Conservation (phyloP, 2,113 vertebrate species). For the Amphiprion ocellaris region DNA sequence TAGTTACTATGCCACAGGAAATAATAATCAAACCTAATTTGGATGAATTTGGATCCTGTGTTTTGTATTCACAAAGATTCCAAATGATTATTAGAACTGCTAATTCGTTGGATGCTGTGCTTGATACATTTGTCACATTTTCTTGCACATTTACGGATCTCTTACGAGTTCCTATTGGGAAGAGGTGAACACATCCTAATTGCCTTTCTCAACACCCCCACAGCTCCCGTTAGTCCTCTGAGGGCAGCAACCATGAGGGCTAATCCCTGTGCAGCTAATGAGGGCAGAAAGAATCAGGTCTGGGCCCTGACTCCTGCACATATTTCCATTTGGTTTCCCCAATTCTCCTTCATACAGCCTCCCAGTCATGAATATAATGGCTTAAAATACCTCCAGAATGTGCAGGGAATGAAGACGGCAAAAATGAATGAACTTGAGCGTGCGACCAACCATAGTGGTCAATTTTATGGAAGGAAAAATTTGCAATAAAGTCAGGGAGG, state of each 20-base stretch:
- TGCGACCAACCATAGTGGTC: slow-evolving; percentile 12
- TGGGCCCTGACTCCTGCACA: slow-evolving; percentile 25
- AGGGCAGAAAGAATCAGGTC: slow-evolving; percentile 39
- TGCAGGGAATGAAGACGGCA: not conserved
- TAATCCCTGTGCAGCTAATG: slow-evolving; percentile 56
- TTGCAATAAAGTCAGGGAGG: slow-evolving; percentile 7
- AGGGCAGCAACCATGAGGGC: slow-evolving; percentile 37
- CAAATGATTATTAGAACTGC: not conserved
- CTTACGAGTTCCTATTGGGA: slow-evolving; percentile 10
- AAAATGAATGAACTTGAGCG: slow-evolving; percentile 20
- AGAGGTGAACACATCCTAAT: slow-evolving; percentile 30
- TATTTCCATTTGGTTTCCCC: slow-evolving; percentile 29
- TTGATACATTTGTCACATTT: not conserved
- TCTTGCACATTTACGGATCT: slow-evolving; percentile 9
- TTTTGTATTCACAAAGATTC: not conserved
- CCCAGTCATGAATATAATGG: slow-evolving; percentile 4
- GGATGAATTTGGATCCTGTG: not conserved
- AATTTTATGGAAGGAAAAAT: slow-evolving; percentile 15
- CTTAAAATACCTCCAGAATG: slow-evolving; percentile 9
- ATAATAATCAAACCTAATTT: not conserved
- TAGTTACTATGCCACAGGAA: not conserved
- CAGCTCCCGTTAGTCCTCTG: slow-evolving; percentile 8
- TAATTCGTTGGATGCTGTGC: not conserved
- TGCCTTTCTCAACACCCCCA: not conserved
- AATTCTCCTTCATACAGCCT: not conserved